phyloP scores from a whole-genome alignment of 2,888 invertebrate genomes.

The Drosophila lacicola region DNA sequence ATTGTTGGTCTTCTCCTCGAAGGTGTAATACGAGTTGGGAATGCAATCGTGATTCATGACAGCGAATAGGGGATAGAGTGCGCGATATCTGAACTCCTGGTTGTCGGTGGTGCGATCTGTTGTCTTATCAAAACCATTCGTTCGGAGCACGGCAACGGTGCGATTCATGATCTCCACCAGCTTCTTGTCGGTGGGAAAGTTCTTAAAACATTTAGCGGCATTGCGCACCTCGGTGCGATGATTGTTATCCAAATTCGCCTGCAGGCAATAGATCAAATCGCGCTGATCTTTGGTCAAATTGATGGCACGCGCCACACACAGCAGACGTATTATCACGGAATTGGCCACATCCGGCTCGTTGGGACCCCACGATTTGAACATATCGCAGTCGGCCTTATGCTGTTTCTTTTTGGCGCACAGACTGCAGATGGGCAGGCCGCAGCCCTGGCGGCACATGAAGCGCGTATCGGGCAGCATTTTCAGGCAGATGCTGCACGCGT shows the following conservation, averaged over 20 bases:
- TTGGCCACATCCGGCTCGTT: constrained; percentile 85
- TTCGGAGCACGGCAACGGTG: constrained; percentile 83
- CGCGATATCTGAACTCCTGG: constrained; percentile 86
- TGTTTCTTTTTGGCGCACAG: constrained; percentile 87
- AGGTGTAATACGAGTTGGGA: constrained; percentile 90
- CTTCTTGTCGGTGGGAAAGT: constrained; percentile 83
- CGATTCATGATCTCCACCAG: constrained; percentile 82
- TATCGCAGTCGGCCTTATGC: constrained; percentile 89
- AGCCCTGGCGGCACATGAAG: constrained; percentile 87
- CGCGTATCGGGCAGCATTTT: constrained; percentile 85
- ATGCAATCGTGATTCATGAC: constrained; percentile 91
- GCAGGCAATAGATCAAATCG: constrained; percentile 83
- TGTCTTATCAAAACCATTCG: constrained; percentile 84
- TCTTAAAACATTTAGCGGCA: constrained; percentile 82
- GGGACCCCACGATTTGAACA: constrained; percentile 87
- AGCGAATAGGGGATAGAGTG: constrained; percentile 89
- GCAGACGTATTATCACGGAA: constrained; percentile 80
- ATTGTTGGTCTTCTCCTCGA: constrained; percentile 87
- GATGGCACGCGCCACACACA: constrained; percentile 82
- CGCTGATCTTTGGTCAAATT: constrained; percentile 82
- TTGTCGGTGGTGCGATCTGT: constrained; percentile 80
- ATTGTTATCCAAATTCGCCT: constrained; percentile 83
- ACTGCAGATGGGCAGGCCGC: constrained; percentile 89
- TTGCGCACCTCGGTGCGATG: constrained; percentile 83
- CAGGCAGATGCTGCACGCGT: constrained; percentile 89